phyloP scores from a whole-genome alignment of 2,113 vertebrate genomes.

The Thinocorus orbignyianus region DNA sequence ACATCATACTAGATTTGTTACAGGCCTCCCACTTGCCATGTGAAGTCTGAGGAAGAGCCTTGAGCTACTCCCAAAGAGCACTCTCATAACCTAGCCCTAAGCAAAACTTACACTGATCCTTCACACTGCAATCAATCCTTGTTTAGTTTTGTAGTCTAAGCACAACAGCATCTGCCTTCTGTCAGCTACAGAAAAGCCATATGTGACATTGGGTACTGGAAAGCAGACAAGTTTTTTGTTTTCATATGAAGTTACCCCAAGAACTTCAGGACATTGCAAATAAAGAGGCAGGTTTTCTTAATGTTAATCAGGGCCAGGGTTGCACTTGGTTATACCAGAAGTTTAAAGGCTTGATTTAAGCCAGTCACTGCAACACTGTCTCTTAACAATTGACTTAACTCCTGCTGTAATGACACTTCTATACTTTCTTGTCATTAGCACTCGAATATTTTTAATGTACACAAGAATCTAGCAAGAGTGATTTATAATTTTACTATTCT shows the following conservation, averaged over 20 bases:
- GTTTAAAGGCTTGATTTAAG: not conserved
- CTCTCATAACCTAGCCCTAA: not conserved
- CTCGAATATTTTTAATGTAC: not conserved
- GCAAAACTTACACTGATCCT: not conserved
- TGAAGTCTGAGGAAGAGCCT: not conserved
- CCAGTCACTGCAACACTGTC: not conserved
- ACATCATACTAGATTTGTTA: not conserved
- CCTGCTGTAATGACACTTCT: accelerated
- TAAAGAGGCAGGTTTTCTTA: not conserved
- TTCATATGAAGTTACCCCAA: not conserved
- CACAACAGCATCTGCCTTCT: not conserved
- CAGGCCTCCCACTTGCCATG: not conserved
- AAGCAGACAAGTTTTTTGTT: not conserved
- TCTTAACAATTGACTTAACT: not conserved
- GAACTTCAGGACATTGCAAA: not conserved
- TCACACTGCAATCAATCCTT: conserved; percentile 2
- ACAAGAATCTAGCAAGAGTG: not conserved
- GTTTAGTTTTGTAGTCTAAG: not conserved
- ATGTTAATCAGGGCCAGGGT: not conserved
- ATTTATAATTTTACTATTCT: not conserved
- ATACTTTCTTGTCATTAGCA: not conserved
- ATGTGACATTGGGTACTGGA: not conserved
- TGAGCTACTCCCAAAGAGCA: not conserved
- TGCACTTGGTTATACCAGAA: not conserved
- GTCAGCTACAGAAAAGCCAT: conserved; percentile 8